phyloP scores from a whole-genome alignment of 2,888 invertebrate species.

The Oscheius sp. region DNA sequence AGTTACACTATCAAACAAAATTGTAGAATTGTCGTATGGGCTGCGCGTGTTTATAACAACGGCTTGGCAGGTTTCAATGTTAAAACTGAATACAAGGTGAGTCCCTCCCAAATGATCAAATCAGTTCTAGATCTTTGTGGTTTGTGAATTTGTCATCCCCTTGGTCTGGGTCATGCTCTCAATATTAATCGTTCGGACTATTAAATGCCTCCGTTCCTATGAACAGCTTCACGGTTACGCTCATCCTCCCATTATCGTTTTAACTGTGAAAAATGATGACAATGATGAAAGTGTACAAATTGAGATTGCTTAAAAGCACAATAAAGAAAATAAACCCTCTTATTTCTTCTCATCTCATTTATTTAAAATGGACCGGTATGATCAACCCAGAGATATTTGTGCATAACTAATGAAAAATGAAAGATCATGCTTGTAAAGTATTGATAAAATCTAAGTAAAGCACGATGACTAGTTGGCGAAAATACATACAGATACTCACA shows the following conservation, averaged over 20 bases:
- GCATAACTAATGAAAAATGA: neutral
- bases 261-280: slow-evolving; percentile 59
- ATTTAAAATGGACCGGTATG: slow-evolving; percentile 6
- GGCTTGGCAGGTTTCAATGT: slow-evolving; percentile 40
- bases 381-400: neutral
- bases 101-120: neutral
- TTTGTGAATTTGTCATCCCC: slow-evolving; percentile 54
- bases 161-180: slow-evolving; percentile 53
- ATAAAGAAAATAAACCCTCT: too few species aligned
- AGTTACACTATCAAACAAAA: neutral
- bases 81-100: slow-evolving; percentile 48
- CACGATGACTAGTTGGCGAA: slow-evolving; percentile 4
- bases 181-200: slow-evolving; percentile 51
- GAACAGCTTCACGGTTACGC: slow-evolving; percentile 57
- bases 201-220: slow-evolving; percentile 45
- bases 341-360: slow-evolving; percentile 18
- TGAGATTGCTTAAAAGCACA: slow-evolving; percentile 46
- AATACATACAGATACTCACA: too few species aligned
- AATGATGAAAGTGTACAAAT: slow-evolving; percentile 62
- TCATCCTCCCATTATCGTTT: slow-evolving; percentile 56
- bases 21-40: slow-evolving; percentile 51
- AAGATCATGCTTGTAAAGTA: neutral
- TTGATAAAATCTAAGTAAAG: slow-evolving; percentile 3
- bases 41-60: slow-evolving; percentile 43
- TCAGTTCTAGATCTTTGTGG: slow-evolving; percentile 48